These are phyloP conservation scores for Plestiodon gilberti DNA, from an alignment of 2,113 vertebrate genomes.

Conservation along the genomic window DNA sequence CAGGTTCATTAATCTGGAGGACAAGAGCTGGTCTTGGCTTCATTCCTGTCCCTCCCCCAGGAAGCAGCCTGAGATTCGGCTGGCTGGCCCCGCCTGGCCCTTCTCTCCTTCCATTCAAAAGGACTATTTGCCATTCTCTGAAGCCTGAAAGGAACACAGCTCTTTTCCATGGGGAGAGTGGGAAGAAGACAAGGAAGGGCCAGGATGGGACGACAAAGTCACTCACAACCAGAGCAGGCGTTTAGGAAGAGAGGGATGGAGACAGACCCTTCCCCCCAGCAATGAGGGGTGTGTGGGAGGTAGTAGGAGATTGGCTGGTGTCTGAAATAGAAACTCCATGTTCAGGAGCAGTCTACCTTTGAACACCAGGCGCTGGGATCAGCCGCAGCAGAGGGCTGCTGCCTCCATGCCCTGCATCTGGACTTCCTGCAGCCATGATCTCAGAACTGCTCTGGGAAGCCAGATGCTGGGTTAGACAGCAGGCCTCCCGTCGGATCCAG, in stretches of 20 bases:
- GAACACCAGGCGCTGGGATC: neutral
- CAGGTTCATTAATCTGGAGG: neutral
- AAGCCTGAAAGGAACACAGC: neutral
- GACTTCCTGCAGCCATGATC: too few relatives aligned
- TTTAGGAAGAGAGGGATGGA: too few relatives aligned
- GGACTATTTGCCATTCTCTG: too few relatives aligned
- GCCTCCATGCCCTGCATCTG: too few relatives aligned
- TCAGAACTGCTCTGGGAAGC: too few relatives aligned
- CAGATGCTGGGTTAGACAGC: too few relatives aligned
- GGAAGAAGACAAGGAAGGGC: neutral
- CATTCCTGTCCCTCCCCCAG: neutral
- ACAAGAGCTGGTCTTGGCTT: too few relatives aligned
- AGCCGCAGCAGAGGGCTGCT: too few relatives aligned
- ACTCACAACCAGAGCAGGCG: neutral
- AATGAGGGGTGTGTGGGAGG: too few relatives aligned
- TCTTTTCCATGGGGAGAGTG: neutral
- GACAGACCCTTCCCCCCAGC: neutral
- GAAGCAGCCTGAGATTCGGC: slow-evolving; percentile 9
- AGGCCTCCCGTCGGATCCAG: too few relatives aligned
- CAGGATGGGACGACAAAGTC: neutral
- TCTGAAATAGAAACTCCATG: neutral
- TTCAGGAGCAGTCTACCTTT: neutral
- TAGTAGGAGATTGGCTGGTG: too few relatives aligned
- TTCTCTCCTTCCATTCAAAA: neutral
- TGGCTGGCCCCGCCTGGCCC: neutral